Evolutionary conservation across 1,140 invertebrate genomes (phyloP).

Genomic region (Drosophila tristis): DNA sequence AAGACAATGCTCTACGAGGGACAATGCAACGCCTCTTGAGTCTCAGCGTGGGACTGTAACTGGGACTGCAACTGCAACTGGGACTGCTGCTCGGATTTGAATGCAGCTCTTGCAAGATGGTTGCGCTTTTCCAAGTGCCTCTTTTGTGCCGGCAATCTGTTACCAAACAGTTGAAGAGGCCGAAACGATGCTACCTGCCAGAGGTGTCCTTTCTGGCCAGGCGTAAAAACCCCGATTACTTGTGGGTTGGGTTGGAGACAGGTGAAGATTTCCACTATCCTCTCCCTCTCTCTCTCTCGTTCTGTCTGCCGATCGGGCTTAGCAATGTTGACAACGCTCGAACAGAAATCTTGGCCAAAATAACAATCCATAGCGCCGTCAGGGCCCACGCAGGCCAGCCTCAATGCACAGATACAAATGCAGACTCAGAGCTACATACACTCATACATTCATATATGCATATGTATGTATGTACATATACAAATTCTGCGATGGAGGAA

Average conservation of each 20-base stretch:
- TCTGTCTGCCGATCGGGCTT: constrained; percentile 22
- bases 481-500: constrained; percentile 21
- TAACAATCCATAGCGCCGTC: constrained; percentile 72
- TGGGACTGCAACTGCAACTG: constrained; percentile 7
- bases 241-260: constrained; percentile 47
- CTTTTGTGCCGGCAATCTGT: constrained; percentile 42
- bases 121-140: constrained; percentile 70
- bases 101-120: constrained; percentile 20
- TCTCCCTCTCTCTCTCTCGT: background rate
- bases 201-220: constrained; percentile 54
- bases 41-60: constrained; percentile 62
- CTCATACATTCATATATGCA: background rate
- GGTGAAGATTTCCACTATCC: constrained; percentile 39
- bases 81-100: background rate
- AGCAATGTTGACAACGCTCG: constrained; percentile 70
- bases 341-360: constrained; percentile 70
- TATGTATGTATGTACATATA: constrained; percentile 12
- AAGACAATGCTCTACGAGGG: constrained; percentile 37
- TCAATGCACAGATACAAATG: constrained; percentile 12
- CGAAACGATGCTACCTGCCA: constrained; percentile 55
- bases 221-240: constrained; percentile 60
- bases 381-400: constrained; percentile 69
- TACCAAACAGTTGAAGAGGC: constrained; percentile 47
- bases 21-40: constrained; percentile 75
- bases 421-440: constrained; percentile 7